Percentiles rank a stretch among this genome's conserved stretches.
Conservation (phyloP, 2,888 invertebrate species). For the Eupithecia tripunctaria region DNA sequence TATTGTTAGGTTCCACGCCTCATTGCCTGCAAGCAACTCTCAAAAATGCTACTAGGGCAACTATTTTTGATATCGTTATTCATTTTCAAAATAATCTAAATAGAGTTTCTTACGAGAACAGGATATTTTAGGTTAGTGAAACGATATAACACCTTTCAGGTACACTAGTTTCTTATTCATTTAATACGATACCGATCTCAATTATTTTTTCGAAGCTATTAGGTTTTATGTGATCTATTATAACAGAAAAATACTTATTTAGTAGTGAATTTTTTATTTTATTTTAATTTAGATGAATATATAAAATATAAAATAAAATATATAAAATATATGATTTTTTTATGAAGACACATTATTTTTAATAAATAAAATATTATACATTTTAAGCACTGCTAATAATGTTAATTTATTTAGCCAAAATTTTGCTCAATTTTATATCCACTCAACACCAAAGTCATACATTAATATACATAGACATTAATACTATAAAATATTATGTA, state of each 20-base stretch:
- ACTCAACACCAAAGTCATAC: slow-evolving; percentile 83
- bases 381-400: slow-evolving; percentile 60
- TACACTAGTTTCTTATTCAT: slow-evolving; percentile 56
- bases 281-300: slow-evolving; percentile 58
- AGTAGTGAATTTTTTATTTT: slow-evolving; percentile 66
- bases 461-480: slow-evolving; percentile 33
- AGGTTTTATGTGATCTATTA: slow-evolving; percentile 64
- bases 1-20: slow-evolving; percentile 8
- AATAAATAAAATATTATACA: slow-evolving; percentile 66
- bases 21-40: slow-evolving; percentile 24
- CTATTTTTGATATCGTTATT: slow-evolving; percentile 45
- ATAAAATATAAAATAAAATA: slow-evolving; percentile 61
- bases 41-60: slow-evolving; percentile 33
- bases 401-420: slow-evolving; percentile 82
- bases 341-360: slow-evolving; percentile 80
- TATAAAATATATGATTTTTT: slow-evolving; percentile 65
- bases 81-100: slow-evolving; percentile 30
- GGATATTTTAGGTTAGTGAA: slow-evolving; percentile 19
- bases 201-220: slow-evolving; percentile 81
- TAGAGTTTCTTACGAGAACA: slow-evolving; percentile 13
- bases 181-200: slow-evolving; percentile 79
- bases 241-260: slow-evolving; percentile 53
- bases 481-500: slow-evolving; percentile 67
- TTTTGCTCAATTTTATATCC: slow-evolving; percentile 83
- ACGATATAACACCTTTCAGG: slow-evolving; percentile 20